Conservation (phyloP, 1,140 invertebrate species). For the Reticulitermes speratus region DNA sequence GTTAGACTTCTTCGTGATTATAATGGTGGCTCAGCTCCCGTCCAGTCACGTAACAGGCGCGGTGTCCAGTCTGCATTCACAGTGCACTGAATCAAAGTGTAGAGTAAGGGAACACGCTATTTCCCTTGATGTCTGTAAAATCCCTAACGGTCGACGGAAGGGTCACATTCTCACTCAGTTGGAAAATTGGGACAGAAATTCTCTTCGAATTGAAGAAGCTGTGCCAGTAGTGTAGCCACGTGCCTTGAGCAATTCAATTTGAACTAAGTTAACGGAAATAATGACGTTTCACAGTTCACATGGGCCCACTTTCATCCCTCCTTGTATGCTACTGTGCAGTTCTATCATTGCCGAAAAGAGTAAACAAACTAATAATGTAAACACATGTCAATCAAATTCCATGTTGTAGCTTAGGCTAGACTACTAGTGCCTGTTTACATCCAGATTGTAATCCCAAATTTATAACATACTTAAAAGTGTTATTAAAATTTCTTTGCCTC, state of each 20-base stretch:
- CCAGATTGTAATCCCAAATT: no score
- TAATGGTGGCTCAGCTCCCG: no score
- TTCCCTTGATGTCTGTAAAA: neutral
- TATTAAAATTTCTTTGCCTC: no score
- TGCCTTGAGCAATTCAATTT: neutral
- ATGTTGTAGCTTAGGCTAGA: no score
- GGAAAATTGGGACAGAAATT: conserved; percentile 2
- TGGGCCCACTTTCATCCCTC: neutral
- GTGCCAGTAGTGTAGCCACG: neutral
- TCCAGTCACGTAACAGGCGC: neutral
- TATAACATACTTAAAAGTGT: no score
- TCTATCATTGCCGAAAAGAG: no score
- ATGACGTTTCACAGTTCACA: neutral
- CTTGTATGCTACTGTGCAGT: no score
- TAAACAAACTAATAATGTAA: no score
- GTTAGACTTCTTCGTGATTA: no score
- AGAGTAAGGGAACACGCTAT: neutral
- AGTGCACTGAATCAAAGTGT: neutral
- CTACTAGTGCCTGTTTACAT: no score
- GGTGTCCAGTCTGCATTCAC: neutral
- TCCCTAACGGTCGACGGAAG: neutral
- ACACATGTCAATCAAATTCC: no score
- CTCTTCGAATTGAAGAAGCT: neutral
- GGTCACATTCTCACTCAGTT: neutral
- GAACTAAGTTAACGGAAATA: neutral